phyloP scores from a whole-genome alignment of 1,140 invertebrate species.

The Papilio xuthus region DNA sequence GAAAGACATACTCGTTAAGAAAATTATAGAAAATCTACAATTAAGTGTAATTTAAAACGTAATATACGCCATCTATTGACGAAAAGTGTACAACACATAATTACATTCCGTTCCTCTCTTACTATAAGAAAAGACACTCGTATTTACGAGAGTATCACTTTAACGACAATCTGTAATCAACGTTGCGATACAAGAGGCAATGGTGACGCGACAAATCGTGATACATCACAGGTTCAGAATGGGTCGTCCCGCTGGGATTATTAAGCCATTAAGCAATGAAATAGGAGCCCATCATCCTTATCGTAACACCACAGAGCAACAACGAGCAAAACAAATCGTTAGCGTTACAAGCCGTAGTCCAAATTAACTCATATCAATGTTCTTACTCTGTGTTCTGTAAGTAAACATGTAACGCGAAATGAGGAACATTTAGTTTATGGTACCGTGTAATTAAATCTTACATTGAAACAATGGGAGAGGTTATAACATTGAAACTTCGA shows the following conservation, averaged over 20 bases:
- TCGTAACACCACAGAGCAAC: slow-evolving; percentile 51
- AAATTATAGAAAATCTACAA: no score
- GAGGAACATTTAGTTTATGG: background rate
- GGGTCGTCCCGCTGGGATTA: slow-evolving; percentile 53
- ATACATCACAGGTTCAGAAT: slow-evolving; percentile 18
- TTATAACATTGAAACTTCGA: background rate
- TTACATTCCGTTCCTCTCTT: background rate
- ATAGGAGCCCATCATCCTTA: slow-evolving; percentile 54
- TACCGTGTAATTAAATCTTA: background rate
- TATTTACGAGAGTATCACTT: background rate
- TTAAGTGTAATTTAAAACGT: background rate
- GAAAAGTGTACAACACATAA: background rate
- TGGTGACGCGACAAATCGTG: background rate
- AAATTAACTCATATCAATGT: slow-evolving; percentile 46
- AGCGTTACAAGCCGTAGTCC: background rate
- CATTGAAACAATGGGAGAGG: background rate
- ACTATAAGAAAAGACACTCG: background rate
- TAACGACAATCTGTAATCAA: background rate
- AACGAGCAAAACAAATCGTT: slow-evolving; percentile 64
- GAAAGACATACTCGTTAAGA: no score
- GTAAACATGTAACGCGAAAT: slow-evolving; percentile 3
- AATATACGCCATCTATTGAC: background rate
- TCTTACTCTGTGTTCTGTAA: slow-evolving; percentile 10
- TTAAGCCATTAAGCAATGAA: slow-evolving; percentile 68
- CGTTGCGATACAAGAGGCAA: background rate